These are phyloP conservation scores for Enteromius argenteus DNA, from an alignment of 2,797 vertebrate species.

Conservation along the genomic window DNA sequence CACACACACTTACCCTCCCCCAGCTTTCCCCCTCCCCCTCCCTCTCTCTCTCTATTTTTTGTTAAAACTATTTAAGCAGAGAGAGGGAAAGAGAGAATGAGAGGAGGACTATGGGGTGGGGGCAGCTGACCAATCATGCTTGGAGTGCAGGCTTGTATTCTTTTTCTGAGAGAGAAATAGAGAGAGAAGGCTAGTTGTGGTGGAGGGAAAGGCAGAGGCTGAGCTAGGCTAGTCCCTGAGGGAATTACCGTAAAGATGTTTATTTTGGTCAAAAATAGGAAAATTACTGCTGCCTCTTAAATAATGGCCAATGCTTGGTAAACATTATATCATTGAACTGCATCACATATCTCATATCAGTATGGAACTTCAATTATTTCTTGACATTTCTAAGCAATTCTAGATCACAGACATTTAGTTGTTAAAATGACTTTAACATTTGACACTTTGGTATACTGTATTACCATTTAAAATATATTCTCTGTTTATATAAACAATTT, in stretches of 20 bases:
- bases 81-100: conserved; percentile 65
- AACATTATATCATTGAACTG: background rate
- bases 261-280: conserved; percentile 44
- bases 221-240: conserved; percentile 49
- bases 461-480: background rate
- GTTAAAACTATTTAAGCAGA: conserved; percentile 82
- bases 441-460: background rate
- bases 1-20: conserved; percentile 77
- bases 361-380: background rate
- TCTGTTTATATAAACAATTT: background rate
- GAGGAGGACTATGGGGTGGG: conserved; percentile 65
- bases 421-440: background rate
- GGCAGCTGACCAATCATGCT: conserved; percentile 73
- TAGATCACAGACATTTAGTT: background rate
- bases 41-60: conserved; percentile 73
- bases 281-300: conserved; percentile 46
- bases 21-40: conserved; percentile 76
- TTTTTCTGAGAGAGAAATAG: conserved; percentile 51
- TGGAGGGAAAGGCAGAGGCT: conserved; percentile 61
- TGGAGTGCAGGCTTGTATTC: conserved; percentile 61
- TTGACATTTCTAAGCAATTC: background rate
- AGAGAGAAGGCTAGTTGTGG: conserved; percentile 40
- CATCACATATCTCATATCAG: background rate
- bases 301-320: background rate
- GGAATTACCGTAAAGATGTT: conserved; percentile 57